phyloP scores from a whole-genome alignment of 1,140 invertebrate genomes.

The Formica selysi region DNA sequence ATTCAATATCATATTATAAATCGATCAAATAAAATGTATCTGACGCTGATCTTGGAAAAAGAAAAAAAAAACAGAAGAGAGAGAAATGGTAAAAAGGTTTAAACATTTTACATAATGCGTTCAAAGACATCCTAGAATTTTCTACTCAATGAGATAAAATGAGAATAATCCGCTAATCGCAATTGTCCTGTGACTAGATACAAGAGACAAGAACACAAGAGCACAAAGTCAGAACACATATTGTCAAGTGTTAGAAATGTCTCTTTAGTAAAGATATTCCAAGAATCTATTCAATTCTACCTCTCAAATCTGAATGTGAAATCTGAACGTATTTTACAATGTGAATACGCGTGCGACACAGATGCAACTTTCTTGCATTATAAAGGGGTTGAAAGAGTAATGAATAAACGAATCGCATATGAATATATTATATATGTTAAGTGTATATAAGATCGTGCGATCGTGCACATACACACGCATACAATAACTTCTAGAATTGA shows the following conservation, averaged over 20 bases:
- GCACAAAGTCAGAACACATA: constrained; percentile 69
- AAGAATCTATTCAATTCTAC: constrained; percentile 20
- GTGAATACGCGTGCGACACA: not conserved
- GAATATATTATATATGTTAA: not conserved
- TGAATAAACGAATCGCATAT: constrained; percentile 23
- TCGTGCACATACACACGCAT: too few species aligned
- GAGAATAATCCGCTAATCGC: constrained; percentile 16
- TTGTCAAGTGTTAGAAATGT: constrained; percentile 42
- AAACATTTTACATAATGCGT: constrained; percentile 2
- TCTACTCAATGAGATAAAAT: not conserved
- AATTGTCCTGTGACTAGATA: constrained; percentile 61
- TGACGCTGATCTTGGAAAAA: not conserved
- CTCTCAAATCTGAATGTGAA: not conserved
- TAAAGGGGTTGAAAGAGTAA: not conserved
- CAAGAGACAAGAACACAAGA: constrained; percentile 74
- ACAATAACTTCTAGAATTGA: not conserved
- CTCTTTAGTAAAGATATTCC: constrained; percentile 12
- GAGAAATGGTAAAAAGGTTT: not conserved
- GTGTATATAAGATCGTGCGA: not conserved
- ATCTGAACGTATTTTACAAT: constrained; percentile 3
- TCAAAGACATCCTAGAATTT: constrained; percentile 43
- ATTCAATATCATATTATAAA: too few species aligned
- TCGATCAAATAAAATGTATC: too few species aligned
- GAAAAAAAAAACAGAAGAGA: not conserved
- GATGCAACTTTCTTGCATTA: constrained; percentile 1